phyloP scores from a whole-genome alignment of 1,140 invertebrate genomes.

The Dufourea novaeangliae region DNA sequence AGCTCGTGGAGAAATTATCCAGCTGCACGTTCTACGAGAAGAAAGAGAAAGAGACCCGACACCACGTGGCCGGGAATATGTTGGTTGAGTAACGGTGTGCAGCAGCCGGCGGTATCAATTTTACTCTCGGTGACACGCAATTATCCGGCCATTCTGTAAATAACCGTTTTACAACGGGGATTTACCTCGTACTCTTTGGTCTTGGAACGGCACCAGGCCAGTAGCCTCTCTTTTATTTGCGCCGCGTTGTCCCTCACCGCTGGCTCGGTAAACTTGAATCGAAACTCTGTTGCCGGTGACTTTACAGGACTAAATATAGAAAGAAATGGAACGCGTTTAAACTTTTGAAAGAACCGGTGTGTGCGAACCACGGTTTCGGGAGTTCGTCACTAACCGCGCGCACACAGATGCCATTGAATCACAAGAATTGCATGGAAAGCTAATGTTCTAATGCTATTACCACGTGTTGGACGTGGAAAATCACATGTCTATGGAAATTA shows the following conservation, averaged over 20 bases:
- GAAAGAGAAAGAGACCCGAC: not conserved
- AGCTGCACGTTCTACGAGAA: slow-evolving; percentile 93
- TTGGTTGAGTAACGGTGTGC: not conserved
- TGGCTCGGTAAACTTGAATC: slow-evolving; percentile 94
- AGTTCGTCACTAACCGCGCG: not conserved
- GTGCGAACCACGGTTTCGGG: not conserved
- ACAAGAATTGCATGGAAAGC: too few relatives aligned
- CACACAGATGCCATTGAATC: too few relatives aligned
- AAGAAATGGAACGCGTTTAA: slow-evolving; percentile 49
- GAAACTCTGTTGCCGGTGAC: slow-evolving; percentile 80
- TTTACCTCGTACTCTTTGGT: slow-evolving; percentile 97
- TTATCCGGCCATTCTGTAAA: slow-evolving; percentile 37
- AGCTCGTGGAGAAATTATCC: slow-evolving; percentile 98
- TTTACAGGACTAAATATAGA: slow-evolving; percentile 73
- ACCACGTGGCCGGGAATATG: not conserved
- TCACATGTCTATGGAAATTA: too few relatives aligned
- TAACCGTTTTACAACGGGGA: slow-evolving; percentile 30
- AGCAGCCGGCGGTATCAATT: not conserved
- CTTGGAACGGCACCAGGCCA: slow-evolving; percentile 97
- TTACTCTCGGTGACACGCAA: not conserved
- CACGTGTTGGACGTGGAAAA: too few relatives aligned
- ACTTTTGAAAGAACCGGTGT: slow-evolving; percentile 18
- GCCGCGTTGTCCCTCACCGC: slow-evolving; percentile 92
- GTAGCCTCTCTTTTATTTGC: slow-evolving; percentile 96
- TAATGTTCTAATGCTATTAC: too few relatives aligned